These are phyloP conservation scores for Anodontia alba DNA, from an alignment of 2,888 invertebrate genomes.

Conservation along the genomic window DNA sequence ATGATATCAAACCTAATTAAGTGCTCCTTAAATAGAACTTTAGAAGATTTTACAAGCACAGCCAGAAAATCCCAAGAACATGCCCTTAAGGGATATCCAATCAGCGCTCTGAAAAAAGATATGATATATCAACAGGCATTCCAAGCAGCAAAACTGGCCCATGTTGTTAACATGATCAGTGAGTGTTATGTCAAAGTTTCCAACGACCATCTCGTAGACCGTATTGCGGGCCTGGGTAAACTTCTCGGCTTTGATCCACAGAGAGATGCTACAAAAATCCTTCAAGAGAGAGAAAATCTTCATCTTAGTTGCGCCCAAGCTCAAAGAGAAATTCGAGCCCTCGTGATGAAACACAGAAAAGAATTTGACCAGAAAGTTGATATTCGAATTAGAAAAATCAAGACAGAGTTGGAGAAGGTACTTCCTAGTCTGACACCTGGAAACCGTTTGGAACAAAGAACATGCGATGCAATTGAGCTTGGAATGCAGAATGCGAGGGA, in stretches of 20 bases:
- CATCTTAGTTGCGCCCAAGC: background rate
- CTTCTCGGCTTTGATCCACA: background rate
- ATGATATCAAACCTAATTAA: slow-evolving; percentile 1
- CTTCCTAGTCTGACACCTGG: background rate
- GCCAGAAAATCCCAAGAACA: background rate
- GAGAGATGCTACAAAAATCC: background rate
- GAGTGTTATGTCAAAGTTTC: background rate
- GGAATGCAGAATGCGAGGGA: background rate
- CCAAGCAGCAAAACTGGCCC: background rate
- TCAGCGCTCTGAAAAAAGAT: background rate
- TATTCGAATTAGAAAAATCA: background rate
- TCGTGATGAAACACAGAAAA: background rate
- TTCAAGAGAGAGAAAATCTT: background rate
- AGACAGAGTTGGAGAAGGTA: background rate
- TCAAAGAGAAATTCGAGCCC: background rate
- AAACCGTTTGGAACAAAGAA: background rate
- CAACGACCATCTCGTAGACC: background rate
- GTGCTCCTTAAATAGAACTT: background rate
- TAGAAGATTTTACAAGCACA: background rate
- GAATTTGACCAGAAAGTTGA: background rate
- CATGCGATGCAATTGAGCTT: background rate
- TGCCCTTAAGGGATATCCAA: background rate
- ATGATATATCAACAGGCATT: background rate
- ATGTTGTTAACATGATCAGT: background rate
- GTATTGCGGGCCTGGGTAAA: background rate